These are phyloP conservation scores for Acipenser ruthenus DNA, from an alignment of 2,797 vertebrate genomes.

Conservation along the genomic window DNA sequence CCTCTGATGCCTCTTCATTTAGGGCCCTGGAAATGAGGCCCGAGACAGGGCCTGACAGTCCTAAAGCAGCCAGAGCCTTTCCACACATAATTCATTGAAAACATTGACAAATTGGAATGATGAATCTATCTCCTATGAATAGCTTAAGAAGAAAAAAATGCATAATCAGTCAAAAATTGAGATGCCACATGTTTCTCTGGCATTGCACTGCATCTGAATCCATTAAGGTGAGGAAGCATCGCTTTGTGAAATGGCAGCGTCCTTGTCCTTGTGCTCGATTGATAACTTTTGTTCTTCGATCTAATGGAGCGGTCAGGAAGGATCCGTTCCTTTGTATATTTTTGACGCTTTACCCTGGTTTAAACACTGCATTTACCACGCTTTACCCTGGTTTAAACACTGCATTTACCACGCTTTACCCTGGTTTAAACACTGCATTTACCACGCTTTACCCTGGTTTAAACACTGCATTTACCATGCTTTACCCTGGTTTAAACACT, in stretches of 20 bases:
- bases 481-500: no score
- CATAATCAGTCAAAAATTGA: conserved; percentile 99
- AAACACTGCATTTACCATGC: no score
- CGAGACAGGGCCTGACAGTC: conserved; percentile 88
- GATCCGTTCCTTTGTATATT: conserved; percentile 60
- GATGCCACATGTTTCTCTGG: conserved; percentile 80
- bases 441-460: no score
- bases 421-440: no score
- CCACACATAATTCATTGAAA: conserved; percentile 97
- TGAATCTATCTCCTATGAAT: conserved; percentile 99
- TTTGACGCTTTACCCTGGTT: no score
- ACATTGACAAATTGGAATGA: conserved; percentile 99
- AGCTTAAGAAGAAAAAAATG: conserved; percentile 78
- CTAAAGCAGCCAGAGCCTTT: conserved; percentile 76
- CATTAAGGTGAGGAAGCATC: conserved; percentile 78
- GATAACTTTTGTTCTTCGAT: conserved; percentile 82
- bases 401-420: no score
- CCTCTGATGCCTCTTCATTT: conserved; percentile 96
- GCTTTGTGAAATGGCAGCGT: conserved; percentile 56
- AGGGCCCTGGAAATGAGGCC: conserved; percentile 92
- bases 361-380: no score
- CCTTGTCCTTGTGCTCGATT: conserved; percentile 55
- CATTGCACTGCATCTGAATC: conserved; percentile 71
- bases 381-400: no score
- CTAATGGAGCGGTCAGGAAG: conserved; percentile 83